Percentiles rank a stretch among this genome's conserved stretches.
Evolutionary conservation across 2,888 invertebrate genomes (phyloP).

Genomic region (Chrysodeixis includens): DNA sequence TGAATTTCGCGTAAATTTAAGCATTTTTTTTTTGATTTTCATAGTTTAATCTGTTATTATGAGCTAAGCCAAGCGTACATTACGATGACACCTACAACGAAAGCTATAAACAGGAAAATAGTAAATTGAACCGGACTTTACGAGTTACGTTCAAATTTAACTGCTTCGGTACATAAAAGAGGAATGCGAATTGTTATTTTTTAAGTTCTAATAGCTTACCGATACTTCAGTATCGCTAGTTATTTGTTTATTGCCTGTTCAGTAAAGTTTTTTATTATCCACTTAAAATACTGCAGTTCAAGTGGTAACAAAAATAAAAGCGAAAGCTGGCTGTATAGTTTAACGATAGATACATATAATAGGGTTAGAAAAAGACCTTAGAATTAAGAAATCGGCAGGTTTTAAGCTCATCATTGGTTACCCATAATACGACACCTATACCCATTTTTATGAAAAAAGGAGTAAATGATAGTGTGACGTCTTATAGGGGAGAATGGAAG

Average conservation of each 20-base stretch:
- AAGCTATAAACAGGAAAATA: constrained; percentile 8
- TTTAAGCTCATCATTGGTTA: too few relatives aligned
- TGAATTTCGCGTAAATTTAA: neutral
- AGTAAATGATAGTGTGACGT: too few relatives aligned
- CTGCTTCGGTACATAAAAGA: constrained; percentile 10
- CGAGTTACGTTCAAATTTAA: constrained; percentile 23
- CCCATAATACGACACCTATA: too few relatives aligned
- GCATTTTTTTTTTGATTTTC: neutral
- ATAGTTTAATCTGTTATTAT: neutral
- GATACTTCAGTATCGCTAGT: neutral
- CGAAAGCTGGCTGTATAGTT: too few relatives aligned
- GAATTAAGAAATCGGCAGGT: too few relatives aligned
- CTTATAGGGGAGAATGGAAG: too few relatives aligned
- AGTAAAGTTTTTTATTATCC: neutral
- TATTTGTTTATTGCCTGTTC: neutral
- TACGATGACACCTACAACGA: neutral
- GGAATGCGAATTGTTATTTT: constrained; percentile 9
- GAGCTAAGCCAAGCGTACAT: neutral
- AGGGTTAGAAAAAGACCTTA: too few relatives aligned
- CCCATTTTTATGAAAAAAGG: too few relatives aligned
- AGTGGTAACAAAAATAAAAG: neutral
- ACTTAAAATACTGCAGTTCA: neutral
- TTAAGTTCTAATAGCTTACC: constrained; percentile 18
- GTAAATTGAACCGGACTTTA: constrained; percentile 13
- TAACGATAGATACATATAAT: too few relatives aligned